These are phyloP conservation scores for Limosa lapponica DNA, from an alignment of 2,797 vertebrate species.

Conservation along the genomic window DNA sequence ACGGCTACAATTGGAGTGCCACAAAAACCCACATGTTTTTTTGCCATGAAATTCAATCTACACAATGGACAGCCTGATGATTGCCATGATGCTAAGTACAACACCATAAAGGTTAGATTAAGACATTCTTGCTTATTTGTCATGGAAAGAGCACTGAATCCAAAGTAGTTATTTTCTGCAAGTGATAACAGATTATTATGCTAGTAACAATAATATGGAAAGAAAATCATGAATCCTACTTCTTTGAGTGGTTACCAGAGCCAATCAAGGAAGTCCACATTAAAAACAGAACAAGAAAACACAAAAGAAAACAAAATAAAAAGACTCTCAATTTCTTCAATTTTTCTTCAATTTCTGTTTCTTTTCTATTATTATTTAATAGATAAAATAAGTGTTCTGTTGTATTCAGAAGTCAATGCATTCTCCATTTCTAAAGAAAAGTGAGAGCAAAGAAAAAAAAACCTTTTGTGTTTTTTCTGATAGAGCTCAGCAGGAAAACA, in stretches of 20 bases:
- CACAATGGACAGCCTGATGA: too few species aligned
- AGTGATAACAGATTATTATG: not conserved
- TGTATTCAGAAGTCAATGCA: not conserved
- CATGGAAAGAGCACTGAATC: not conserved
- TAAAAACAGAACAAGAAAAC: not conserved
- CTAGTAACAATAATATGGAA: not conserved
- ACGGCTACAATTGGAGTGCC: not conserved
- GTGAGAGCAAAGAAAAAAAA: not conserved
- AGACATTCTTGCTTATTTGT: not conserved
- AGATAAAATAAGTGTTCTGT: not conserved
- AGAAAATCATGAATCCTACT: not conserved
- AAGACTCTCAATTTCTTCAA: not conserved
- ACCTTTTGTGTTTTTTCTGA: not conserved
- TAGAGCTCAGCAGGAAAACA: not conserved
- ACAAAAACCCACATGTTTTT: not conserved
- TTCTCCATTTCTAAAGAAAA: not conserved
- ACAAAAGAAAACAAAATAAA: not conserved
- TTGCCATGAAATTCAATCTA: not conserved
- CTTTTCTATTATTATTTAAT: not conserved
- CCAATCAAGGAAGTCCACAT: not conserved
- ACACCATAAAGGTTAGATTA: not conserved
- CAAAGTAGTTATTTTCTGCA: not conserved
- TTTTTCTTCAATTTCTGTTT: not conserved
- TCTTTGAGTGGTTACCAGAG: not conserved
- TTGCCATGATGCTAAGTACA: not conserved